Percentiles rank a stretch among this genome's conserved stretches.
phyloP scores from a whole-genome alignment of 1,140 invertebrate species.

The Drosophila rufa region DNA sequence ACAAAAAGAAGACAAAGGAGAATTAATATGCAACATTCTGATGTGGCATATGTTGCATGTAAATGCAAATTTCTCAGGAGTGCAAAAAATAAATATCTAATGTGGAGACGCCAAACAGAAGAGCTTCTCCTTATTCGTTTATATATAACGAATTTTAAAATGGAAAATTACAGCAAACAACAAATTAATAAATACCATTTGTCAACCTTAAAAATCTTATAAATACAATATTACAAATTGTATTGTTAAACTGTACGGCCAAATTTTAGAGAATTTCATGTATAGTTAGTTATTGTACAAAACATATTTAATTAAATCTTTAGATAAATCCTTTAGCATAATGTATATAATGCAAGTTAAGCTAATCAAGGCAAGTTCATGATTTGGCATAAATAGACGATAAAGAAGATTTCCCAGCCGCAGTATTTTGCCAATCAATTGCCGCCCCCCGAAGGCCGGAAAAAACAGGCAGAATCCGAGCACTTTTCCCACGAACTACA shows the following conservation, averaged over 20 bases:
- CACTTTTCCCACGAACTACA: constrained; percentile 33
- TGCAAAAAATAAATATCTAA: background rate
- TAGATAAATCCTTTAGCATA: too few species aligned
- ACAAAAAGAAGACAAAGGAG: constrained; percentile 19
- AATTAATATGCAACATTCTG: constrained; percentile 76
- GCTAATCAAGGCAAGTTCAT: constrained; percentile 19
- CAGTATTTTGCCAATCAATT: constrained; percentile 69
- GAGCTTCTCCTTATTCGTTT: background rate
- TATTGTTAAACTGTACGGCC: too few species aligned
- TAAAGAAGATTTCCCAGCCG: constrained; percentile 10
- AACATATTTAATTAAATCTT: too few species aligned
- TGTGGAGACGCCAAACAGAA: background rate
- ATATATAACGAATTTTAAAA: background rate
- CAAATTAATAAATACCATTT: background rate
- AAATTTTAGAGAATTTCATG: too few species aligned
- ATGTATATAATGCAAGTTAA: background rate
- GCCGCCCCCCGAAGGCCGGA: constrained; percentile 13
- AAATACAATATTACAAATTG: background rate
- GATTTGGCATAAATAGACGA: constrained; percentile 27
- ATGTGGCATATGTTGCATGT: constrained; percentile 67
- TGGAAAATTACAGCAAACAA: background rate
- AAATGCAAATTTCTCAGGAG: constrained; percentile 47
- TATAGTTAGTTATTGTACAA: too few species aligned
- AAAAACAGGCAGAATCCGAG: constrained; percentile 20
- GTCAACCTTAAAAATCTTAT: background rate